Evolutionary conservation across 2,888 invertebrate genomes (phyloP), one percentile per base, ranked within the genome.

Genomic region (Agonum fuliginosum): DNA sequence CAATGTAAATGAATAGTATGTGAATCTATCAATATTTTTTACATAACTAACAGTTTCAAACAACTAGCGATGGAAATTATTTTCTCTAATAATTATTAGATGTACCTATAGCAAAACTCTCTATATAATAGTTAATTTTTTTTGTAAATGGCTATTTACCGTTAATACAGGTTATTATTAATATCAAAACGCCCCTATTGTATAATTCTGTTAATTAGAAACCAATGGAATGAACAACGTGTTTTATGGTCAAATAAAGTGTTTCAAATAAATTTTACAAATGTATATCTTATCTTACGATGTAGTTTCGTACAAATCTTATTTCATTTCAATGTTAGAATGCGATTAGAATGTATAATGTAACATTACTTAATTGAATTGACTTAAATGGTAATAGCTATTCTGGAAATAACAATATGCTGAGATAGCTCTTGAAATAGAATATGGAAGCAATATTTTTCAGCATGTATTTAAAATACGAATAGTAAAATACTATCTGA

Each of bases 211-310:
- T 37, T 62, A 62, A 62, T 62, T 62, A 34, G 10, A 19, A 34
- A 30, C 8, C 17, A 6, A 34, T 34, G 34, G 17, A 62, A 34
- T 20, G 5, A 54, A 12, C 54, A 22, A 17, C 30, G 34, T 62
- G 62, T 62, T 62, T 62, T 62, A 62, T 17, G 19, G 34, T 6
- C 62, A 20, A 34, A 62, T 62, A 62, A 62, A 62, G 34, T 62
- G 62, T 62, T 62, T 62, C 62, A 12, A 62, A 62, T 62, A 62
- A 62, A 62, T 62, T 30, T 34, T 70, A 41, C 43, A 70, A 70
- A 70, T 70, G 43, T 46, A 24, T 19, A 5, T 70, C 43, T 70
- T 43, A 70, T 22, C 46, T 20, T 43, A 20, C 14, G n/a, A 12
- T 24, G 65, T 46, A 46, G 69, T 46, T 70, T 46, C 46, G 22